Percentiles rank a stretch among this genome's conserved stretches.
Conservation (phyloP, 2,888 invertebrate genomes). For the Lysandra bellargus region DNA sequence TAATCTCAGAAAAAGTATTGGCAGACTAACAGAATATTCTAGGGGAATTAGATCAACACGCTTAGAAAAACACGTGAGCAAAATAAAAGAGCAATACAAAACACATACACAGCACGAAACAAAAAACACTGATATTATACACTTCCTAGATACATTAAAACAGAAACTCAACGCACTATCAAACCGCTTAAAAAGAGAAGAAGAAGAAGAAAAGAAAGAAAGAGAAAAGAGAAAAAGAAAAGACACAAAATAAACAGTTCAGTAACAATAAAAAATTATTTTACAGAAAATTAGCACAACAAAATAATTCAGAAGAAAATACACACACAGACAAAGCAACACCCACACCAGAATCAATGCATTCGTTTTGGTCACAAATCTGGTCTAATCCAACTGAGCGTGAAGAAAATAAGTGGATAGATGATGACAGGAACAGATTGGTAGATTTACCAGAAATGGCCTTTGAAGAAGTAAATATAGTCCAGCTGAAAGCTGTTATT, state of each 20-base stretch:
- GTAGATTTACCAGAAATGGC: neutral
- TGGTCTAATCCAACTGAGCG: neutral
- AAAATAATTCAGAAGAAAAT: too few relatives aligned
- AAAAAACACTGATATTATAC: neutral
- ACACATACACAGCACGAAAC: neutral
- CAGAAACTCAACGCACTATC: slow-evolving; percentile 4
- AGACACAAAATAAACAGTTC: too few relatives aligned
- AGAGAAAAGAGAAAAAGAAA: too few relatives aligned
- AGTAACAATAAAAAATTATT: too few relatives aligned
- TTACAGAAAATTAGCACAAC: too few relatives aligned
- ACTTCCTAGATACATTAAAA: slow-evolving; percentile 12
- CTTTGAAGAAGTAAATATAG: neutral
- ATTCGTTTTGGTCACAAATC: neutral
- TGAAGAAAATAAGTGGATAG: neutral
- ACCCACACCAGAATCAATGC: neutral
- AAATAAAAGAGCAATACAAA: too few relatives aligned
- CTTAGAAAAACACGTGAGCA: too few relatives aligned
- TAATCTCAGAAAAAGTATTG: neutral
- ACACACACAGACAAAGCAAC: too few relatives aligned
- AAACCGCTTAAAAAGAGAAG: neutral
- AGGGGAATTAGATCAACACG: neutral
- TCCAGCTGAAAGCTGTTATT: neutral
- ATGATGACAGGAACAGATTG: too few relatives aligned
- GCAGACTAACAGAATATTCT: neutral
- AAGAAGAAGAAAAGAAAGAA: too few relatives aligned